phyloP scores from a whole-genome alignment of 2,888 invertebrate genomes.

The Napeogenes sylphis region DNA sequence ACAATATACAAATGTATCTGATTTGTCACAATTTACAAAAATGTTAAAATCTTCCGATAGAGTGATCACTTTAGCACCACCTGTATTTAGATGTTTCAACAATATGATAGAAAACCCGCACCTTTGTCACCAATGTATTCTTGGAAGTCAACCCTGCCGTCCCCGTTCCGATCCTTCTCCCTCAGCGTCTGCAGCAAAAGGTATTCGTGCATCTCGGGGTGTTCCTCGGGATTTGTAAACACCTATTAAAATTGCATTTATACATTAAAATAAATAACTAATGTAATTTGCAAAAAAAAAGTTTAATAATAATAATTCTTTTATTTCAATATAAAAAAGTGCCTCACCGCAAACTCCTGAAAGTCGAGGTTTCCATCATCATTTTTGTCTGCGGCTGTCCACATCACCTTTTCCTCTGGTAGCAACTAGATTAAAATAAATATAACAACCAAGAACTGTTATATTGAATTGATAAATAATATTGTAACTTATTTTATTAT shows the following conservation, averaged over 20 bases:
- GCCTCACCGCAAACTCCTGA: conserved; percentile 83
- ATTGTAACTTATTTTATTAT: not conserved
- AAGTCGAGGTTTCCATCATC: conserved; percentile 85
- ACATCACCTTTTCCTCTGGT: conserved; percentile 90
- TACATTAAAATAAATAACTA: not conserved
- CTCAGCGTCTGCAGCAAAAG: conserved; percentile 88
- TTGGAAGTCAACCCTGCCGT: conserved; percentile 90
- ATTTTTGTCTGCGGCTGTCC: conserved; percentile 89
- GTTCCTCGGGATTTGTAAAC: conserved; percentile 96
- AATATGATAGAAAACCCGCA: conserved; percentile 21
- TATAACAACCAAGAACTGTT: not conserved
- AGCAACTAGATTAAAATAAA: conserved; percentile 70
- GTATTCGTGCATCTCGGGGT: conserved; percentile 88
- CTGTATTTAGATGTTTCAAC: too few species aligned
- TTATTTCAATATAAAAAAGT: not conserved
- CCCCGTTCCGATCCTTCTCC: conserved; percentile 90
- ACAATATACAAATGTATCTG: too few species aligned
- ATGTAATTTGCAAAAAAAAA: too few species aligned
- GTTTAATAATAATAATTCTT: too few species aligned
- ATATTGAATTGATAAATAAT: not conserved
- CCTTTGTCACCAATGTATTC: conserved; percentile 88
- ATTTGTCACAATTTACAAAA: too few species aligned
- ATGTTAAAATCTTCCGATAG: too few species aligned
- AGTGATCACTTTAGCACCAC: too few species aligned
- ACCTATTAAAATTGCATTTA: conserved; percentile 55